phyloP scores from a whole-genome alignment of 2,113 vertebrate genomes.

The Callionymus lyra region DNA sequence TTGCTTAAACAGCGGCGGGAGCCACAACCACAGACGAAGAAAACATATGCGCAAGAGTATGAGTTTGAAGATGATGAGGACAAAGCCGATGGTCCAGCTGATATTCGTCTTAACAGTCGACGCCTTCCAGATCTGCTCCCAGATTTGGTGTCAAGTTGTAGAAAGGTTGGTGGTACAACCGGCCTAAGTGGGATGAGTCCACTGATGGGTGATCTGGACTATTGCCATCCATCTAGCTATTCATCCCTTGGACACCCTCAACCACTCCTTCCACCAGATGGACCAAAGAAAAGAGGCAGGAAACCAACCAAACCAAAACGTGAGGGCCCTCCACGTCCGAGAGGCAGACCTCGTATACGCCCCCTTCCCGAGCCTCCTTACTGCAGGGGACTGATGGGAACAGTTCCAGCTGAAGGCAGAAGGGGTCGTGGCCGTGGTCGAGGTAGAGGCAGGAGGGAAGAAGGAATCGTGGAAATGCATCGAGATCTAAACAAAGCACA shows the following conservation, averaged over 20 bases:
- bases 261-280: constrained; percentile 55
- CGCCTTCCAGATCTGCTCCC: constrained; percentile 76
- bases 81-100: constrained; percentile 80
- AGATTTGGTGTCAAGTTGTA: constrained; percentile 85
- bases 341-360: constrained; percentile 79
- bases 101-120: constrained; percentile 83
- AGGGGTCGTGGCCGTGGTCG: constrained; percentile 60
- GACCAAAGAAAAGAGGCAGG: constrained; percentile 78
- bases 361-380: constrained; percentile 73
- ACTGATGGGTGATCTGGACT: constrained; percentile 78
- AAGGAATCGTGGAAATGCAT: constrained; percentile 52
- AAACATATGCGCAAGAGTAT: constrained; percentile 84
- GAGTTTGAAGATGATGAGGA: constrained; percentile 87
- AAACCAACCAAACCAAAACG: constrained; percentile 86
- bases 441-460: constrained; percentile 58
- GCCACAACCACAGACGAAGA: constrained; percentile 64
- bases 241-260: constrained; percentile 55
- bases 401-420: constrained; percentile 49
- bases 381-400: constrained; percentile 57
- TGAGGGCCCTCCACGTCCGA: constrained; percentile 78
- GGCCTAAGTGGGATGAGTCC: constrained; percentile 67
- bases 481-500: constrained; percentile 56
- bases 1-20: constrained; percentile 79
- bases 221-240: constrained; percentile 69
- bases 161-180: constrained; percentile 48